Evolutionary conservation across 2,888 invertebrate genomes (phyloP).

Genomic region (Noctua comes): DNA sequence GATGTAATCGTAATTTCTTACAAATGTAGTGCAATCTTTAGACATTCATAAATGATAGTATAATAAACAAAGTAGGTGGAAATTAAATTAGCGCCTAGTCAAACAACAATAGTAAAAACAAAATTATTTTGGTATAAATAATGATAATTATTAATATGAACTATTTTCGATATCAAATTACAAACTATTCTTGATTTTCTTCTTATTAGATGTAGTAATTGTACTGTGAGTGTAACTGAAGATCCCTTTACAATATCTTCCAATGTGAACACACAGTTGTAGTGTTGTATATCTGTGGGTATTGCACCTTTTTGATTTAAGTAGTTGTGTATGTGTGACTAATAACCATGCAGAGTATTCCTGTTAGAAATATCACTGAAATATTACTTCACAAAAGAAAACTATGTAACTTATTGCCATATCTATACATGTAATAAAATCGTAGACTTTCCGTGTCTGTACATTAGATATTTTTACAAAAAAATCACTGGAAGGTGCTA

Average conservation of each 20-base stretch:
- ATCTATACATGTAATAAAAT: no score
- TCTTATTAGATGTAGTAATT: background rate
- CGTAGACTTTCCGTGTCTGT: no score
- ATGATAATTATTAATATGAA: no score
- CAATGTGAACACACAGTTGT: background rate
- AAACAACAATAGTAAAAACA: background rate
- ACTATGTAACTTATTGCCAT: background rate
- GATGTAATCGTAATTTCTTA: background rate
- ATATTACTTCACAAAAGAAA: background rate
- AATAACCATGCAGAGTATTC: background rate
- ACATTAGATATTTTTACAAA: no score
- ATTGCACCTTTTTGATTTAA: background rate
- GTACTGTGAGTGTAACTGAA: background rate
- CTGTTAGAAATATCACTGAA: background rate
- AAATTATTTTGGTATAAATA: constrained; percentile 1
- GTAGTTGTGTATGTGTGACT: background rate
- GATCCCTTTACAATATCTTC: background rate
- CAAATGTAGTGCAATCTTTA: background rate
- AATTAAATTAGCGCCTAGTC: background rate
- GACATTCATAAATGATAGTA: background rate
- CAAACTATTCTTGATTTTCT: background rate
- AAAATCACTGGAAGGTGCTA: no score
- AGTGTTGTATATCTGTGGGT: no score
- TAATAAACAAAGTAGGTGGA: background rate
- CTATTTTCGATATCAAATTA: no score